Conservation (phyloP, 2,113 vertebrate genomes). For the Antidorcas marsupialis region DNA sequence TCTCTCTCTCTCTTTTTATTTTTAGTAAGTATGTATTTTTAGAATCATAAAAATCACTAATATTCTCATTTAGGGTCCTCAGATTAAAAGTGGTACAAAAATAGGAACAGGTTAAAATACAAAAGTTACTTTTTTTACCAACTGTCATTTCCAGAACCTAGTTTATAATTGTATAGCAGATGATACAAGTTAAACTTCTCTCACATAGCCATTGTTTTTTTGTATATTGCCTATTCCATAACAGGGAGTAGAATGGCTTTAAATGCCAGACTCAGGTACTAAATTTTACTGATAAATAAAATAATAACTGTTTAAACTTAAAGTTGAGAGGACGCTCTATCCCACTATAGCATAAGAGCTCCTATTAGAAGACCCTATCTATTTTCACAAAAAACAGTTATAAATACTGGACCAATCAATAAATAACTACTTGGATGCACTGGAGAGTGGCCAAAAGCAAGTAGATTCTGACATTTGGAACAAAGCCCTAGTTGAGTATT, state of each 20-base stretch:
- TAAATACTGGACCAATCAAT: not conserved
- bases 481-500: not conserved
- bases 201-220: not conserved
- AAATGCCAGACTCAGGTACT: not conserved
- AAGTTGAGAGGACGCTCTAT: not conserved
- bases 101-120: not conserved
- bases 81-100: not conserved
- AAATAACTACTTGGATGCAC: not conserved
- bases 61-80: not conserved
- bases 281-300: slow-evolving; percentile 13
- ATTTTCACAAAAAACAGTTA: not conserved
- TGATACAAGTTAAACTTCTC: not conserved
- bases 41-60: not conserved
- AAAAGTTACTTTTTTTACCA: not conserved
- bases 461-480: not conserved
- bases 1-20: not conserved
- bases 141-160: not conserved
- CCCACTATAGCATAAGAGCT: not conserved
- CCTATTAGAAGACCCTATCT: not conserved
- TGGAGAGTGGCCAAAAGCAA: not conserved
- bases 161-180: not conserved
- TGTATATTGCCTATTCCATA: not conserved
- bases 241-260: not conserved
- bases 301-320: not conserved
- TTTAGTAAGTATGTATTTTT: not conserved